A percentile compares a stretch with the other conserved stretches of the same genome.
Conservation (phyloP, 2,888 invertebrate species). For the Syrista parreyssii region DNA sequence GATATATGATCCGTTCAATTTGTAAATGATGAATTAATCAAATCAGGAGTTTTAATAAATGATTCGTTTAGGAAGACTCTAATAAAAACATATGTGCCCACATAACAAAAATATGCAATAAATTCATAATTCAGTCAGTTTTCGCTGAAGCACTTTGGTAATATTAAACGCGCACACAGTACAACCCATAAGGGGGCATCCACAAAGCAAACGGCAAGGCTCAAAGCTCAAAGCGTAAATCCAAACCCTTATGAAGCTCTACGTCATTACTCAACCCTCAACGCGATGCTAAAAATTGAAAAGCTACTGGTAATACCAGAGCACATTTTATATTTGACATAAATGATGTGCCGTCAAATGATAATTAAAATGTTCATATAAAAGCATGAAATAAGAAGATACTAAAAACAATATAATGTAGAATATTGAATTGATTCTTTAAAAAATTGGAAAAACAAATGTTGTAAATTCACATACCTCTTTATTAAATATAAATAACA, state of each 20-base stretch:
- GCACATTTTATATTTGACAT: neutral
- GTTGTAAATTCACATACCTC: neutral
- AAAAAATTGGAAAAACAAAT: neutral
- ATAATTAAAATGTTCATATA: slow-evolving; percentile 26
- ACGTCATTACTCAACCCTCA: neutral
- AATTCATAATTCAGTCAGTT: slow-evolving; percentile 59
- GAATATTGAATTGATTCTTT: neutral
- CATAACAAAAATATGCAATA: slow-evolving; percentile 18
- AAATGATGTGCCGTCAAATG: slow-evolving; percentile 12
- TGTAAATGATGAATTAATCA: neutral
- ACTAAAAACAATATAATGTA: neutral
- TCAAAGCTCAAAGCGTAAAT: slow-evolving; percentile 50
- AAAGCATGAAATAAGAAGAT: neutral
- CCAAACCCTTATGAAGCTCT: neutral
- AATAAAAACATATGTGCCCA: neutral
- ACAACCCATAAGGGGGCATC: slow-evolving; percentile 45
- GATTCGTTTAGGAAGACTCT: neutral
- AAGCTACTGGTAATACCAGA: slow-evolving; percentile 20
- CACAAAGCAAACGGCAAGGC: slow-evolving; percentile 58
- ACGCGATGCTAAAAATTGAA: slow-evolving; percentile 17
- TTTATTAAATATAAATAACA: neutral
- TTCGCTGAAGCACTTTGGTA: slow-evolving; percentile 60
- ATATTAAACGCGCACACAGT: slow-evolving; percentile 57
- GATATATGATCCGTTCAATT: neutral
- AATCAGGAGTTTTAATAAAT: neutral